phyloP scores from a whole-genome alignment of 1,140 invertebrate genomes.

The Apocrypta bakeri region DNA sequence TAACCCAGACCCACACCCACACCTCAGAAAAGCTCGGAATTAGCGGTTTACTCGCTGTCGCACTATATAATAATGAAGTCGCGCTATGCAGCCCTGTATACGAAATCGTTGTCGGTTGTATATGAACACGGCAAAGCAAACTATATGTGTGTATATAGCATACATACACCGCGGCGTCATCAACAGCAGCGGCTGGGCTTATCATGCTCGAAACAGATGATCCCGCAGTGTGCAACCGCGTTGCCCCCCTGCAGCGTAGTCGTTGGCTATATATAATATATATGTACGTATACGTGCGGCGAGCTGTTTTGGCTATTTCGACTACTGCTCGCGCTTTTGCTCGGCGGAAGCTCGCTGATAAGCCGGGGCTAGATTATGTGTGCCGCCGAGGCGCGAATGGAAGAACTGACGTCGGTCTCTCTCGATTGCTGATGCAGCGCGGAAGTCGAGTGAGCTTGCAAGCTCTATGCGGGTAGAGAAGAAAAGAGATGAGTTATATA shows the following conservation, averaged over 20 bases:
- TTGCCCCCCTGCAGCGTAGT: neutral
- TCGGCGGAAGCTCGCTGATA: constrained; percentile 15
- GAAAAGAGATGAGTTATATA: too few species aligned
- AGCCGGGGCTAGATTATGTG: constrained; percentile 9
- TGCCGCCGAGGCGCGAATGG: neutral
- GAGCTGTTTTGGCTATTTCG: neutral
- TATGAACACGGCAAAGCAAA: too few species aligned
- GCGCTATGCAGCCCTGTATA: too few species aligned
- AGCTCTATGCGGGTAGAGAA: too few species aligned
- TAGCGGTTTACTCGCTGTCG: too few species aligned
- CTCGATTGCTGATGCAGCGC: neutral
- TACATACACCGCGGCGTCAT: neutral
- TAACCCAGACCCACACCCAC: too few species aligned
- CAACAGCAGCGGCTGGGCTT: constrained; percentile 18
- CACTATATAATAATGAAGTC: too few species aligned
- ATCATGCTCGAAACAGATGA: constrained; percentile 43
- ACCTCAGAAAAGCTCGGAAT: too few species aligned
- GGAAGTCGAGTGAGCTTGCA: too few species aligned
- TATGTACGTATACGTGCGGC: too few species aligned
- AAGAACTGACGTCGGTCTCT: neutral
- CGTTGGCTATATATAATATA: too few species aligned
- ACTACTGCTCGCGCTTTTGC: neutral
- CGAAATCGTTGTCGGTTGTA: too few species aligned
- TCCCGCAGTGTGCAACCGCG: neutral
- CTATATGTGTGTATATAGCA: neutral